These are phyloP conservation scores for Chloropsis cyanopogon DNA, from an alignment of 2,113 vertebrate genomes.

Conservation along the genomic window DNA sequence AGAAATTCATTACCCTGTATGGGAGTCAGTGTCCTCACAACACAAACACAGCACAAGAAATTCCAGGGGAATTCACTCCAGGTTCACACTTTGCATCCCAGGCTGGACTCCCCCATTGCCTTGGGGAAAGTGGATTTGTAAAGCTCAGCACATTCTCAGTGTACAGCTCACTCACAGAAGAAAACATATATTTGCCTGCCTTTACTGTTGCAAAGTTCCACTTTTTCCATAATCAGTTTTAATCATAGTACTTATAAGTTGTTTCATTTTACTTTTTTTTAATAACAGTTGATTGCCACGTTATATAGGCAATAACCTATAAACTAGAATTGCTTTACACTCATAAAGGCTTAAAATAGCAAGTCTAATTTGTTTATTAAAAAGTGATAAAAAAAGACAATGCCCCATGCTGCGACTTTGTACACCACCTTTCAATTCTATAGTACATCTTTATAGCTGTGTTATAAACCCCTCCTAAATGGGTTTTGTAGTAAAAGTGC, in stretches of 20 bases:
- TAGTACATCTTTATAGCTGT: constrained; percentile 26
- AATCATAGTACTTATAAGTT: constrained; percentile 16
- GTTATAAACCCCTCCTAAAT: constrained; percentile 9
- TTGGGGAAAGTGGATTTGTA: background rate
- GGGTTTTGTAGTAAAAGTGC: constrained; percentile 27
- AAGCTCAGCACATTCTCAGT: background rate
- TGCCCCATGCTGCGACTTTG: background rate
- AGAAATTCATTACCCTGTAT: background rate
- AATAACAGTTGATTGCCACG: constrained; percentile 7
- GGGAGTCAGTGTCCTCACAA: background rate
- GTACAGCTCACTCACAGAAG: background rate
- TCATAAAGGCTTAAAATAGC: constrained; percentile 62
- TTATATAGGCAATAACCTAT: constrained; percentile 40
- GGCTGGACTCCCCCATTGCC: background rate
- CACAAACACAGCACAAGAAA: background rate
- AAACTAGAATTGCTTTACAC: constrained; percentile 27
- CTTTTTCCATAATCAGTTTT: background rate
- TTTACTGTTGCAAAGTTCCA: background rate
- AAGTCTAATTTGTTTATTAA: constrained; percentile 58
- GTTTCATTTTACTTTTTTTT: constrained; percentile 6
- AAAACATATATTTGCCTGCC: background rate
- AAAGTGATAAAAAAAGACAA: constrained; percentile 33
- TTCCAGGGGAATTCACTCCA: background rate
- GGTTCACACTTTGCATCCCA: background rate
- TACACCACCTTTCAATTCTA: background rate